Conservation (phyloP, 2,113 vertebrate genomes). For the Myotis brandtii region DNA sequence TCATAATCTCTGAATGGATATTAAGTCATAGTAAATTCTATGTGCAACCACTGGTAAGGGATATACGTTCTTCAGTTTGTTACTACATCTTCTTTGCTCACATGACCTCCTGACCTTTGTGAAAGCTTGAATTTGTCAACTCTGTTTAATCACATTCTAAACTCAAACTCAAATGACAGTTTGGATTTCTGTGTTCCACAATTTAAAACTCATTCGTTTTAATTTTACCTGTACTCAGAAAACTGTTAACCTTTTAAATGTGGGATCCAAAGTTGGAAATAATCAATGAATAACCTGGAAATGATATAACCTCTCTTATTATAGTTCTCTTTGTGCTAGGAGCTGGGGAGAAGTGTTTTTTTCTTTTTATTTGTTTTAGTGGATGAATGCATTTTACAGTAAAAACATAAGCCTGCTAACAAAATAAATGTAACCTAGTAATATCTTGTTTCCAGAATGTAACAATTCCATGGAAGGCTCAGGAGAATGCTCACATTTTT, state of each 20-base stretch:
- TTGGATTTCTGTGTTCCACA: background rate
- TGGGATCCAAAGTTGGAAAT: background rate
- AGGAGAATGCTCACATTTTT: background rate
- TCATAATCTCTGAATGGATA: background rate
- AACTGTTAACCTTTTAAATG: background rate
- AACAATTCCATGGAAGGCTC: background rate
- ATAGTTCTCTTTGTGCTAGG: background rate
- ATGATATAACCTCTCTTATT: background rate
- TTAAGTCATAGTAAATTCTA: background rate
- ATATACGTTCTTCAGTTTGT: background rate
- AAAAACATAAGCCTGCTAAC: background rate
- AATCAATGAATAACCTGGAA: background rate
- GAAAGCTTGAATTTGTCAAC: background rate
- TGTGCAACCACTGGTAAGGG: background rate
- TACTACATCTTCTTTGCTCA: background rate
- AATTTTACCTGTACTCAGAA: background rate
- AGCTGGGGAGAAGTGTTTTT: background rate
- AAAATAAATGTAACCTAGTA: background rate
- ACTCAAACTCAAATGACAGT: background rate
- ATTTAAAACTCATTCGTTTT: background rate
- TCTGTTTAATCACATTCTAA: background rate
- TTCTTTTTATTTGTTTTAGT: background rate
- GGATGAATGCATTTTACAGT: background rate
- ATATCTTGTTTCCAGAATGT: background rate
- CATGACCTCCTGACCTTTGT: background rate